phyloP scores from a whole-genome alignment of 1,140 invertebrate genomes.

The Aphelinus atriplicis region DNA sequence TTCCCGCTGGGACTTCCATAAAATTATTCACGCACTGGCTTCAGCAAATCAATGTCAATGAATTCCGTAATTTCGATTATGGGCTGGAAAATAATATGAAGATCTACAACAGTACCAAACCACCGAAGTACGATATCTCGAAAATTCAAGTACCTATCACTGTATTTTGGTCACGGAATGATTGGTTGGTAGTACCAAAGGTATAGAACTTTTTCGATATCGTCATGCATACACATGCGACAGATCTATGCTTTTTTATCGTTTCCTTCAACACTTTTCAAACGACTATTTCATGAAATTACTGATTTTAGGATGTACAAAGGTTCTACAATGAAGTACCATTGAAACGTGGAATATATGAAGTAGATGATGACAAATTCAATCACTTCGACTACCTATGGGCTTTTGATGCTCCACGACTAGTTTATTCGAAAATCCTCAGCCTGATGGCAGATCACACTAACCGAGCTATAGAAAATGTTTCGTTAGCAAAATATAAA shows the following conservation, averaged over 20 bases:
- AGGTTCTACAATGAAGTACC: slow-evolving; percentile 65
- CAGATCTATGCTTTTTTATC: too few species aligned
- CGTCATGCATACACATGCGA: too few species aligned
- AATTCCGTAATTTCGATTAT: slow-evolving; percentile 76
- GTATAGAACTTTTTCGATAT: slow-evolving; percentile 49
- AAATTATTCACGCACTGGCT: slow-evolving; percentile 78
- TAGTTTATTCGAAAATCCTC: slow-evolving; percentile 66
- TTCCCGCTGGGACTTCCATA: slow-evolving; percentile 82
- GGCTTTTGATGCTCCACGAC: slow-evolving; percentile 70
- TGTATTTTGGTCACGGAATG: slow-evolving; percentile 76
- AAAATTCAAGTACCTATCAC: slow-evolving; percentile 75
- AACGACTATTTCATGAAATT: too few species aligned
- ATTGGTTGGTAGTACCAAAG: slow-evolving; percentile 72
- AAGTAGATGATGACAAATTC: slow-evolving; percentile 70
- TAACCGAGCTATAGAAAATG: too few species aligned
- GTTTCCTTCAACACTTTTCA: neutral
- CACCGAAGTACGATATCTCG: slow-evolving; percentile 74
- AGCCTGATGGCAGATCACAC: neutral
- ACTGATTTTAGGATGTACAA: slow-evolving; percentile 67
- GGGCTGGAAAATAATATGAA: slow-evolving; percentile 68
- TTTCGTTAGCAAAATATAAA: too few species aligned
- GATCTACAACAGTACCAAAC: slow-evolving; percentile 68
- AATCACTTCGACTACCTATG: slow-evolving; percentile 80
- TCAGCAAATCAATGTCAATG: slow-evolving; percentile 71
- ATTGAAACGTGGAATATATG: slow-evolving; percentile 61